These are phyloP conservation scores for Enteromius radiatus DNA, from an alignment of 2,797 vertebrate genomes.

Conservation along the genomic window DNA sequence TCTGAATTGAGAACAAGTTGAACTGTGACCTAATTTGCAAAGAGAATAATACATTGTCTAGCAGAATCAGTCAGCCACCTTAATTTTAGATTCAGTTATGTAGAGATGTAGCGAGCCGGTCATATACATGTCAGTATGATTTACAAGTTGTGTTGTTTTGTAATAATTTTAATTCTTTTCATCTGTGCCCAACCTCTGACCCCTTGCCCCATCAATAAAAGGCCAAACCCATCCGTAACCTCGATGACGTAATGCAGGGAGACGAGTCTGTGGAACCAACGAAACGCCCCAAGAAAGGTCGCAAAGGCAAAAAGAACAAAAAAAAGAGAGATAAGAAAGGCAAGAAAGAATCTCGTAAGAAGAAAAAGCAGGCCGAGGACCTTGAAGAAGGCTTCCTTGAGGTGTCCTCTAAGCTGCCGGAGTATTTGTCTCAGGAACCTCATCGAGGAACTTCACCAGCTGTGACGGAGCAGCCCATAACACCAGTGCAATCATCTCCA, in stretches of 20 bases:
- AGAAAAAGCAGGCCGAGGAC: conserved; percentile 68
- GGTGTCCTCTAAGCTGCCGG: conserved; percentile 65
- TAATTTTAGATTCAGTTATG: not conserved
- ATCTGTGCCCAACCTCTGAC: conserved; percentile 49
- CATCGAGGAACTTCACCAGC: conserved; percentile 58
- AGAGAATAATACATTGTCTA: conserved; percentile 42
- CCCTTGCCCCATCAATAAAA: conserved; percentile 62
- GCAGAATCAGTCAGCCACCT: not conserved
- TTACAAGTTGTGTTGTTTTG: conserved; percentile 15
- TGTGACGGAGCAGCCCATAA: conserved; percentile 28
- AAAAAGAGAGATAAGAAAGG: conserved; percentile 76
- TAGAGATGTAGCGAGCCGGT: not conserved
- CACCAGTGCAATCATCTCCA: conserved; percentile 42
- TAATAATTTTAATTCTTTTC: conserved; percentile 58
- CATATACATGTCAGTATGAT: not conserved
- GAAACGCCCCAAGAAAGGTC: conserved; percentile 68
- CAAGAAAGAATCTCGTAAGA: conserved; percentile 70
- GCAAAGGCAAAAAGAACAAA: conserved; percentile 79
- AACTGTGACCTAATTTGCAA: conserved; percentile 59
- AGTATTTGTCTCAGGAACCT: conserved; percentile 66
- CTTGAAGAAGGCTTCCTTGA: conserved; percentile 70
- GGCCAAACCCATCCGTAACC: conserved; percentile 59
- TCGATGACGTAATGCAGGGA: conserved; percentile 62
- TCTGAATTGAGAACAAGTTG: conserved; percentile 42
- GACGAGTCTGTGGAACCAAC: conserved; percentile 64